Conservation (phyloP, 2,113 vertebrate genomes). For the Herpetotheres cachinnans region DNA sequence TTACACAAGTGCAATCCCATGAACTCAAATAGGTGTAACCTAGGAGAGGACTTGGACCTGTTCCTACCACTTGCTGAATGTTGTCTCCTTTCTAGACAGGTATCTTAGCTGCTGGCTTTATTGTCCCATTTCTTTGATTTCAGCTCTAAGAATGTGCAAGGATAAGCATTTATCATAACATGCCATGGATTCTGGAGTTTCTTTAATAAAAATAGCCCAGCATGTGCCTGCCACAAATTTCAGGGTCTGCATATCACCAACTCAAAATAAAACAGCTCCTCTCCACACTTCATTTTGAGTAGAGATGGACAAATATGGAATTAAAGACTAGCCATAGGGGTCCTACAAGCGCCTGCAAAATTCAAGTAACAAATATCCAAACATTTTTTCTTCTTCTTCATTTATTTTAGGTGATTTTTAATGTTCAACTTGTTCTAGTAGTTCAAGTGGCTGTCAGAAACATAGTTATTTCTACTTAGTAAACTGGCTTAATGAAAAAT, state of each 20-base stretch:
- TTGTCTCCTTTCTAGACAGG: not conserved
- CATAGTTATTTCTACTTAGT: not conserved
- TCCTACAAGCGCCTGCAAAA: not conserved
- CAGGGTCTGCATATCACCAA: not conserved
- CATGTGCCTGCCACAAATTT: slow-evolving; percentile 27
- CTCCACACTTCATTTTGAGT: not conserved
- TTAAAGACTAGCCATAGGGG: not conserved
- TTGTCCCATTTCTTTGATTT: not conserved
- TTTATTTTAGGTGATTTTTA: not conserved
- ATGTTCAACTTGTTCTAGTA: not conserved
- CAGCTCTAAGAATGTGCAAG: slow-evolving; percentile 27
- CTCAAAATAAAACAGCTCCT: slow-evolving; percentile 22
- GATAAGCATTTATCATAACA: slow-evolving; percentile 38
- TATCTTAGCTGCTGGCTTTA: not conserved
- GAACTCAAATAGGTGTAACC: not conserved
- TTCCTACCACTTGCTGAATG: slow-evolving; percentile 17
- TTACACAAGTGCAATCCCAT: not conserved
- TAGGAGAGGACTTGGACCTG: not conserved
- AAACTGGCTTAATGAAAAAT: not conserved
- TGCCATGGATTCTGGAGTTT: slow-evolving; percentile 29
- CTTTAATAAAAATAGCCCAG: slow-evolving; percentile 59
- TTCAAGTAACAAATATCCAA: not conserved
- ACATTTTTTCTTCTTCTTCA: not conserved
- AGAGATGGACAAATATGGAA: not conserved
- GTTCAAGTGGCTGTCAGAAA: not conserved